Evolutionary conservation across 2,113 vertebrate species (phyloP).

Genomic region (Cairina moschata): DNA sequence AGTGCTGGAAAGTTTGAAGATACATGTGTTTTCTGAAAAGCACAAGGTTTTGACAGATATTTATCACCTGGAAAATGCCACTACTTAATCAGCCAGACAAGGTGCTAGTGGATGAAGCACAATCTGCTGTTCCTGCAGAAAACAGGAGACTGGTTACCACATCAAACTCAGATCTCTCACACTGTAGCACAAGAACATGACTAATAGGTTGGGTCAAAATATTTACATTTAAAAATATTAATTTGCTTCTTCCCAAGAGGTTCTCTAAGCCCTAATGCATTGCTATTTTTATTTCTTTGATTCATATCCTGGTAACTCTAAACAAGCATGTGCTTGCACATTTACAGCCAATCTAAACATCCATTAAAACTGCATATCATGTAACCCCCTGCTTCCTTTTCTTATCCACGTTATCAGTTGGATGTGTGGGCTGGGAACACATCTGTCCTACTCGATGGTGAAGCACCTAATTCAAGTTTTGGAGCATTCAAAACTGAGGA

Average conservation of each 20-base stretch:
- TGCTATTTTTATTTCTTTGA: conserved; percentile 60
- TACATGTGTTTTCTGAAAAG: not conserved
- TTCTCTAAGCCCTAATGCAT: conserved; percentile 46
- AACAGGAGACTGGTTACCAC: not conserved
- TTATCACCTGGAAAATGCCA: not conserved
- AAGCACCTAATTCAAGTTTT: not conserved
- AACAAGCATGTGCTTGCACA: not conserved
- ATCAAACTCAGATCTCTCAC: not conserved
- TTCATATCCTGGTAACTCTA: conserved; percentile 51
- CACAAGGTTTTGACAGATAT: not conserved
- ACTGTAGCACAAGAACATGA: not conserved
- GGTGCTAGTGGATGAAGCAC: not conserved
- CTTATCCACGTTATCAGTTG: not conserved
- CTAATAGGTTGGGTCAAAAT: conserved; percentile 45
- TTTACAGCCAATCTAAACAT: conserved; percentile 41
- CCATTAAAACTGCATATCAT: not conserved
- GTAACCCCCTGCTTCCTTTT: conserved; percentile 22
- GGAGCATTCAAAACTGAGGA: not conserved
- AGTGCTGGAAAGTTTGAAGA: not conserved
- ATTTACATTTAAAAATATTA: conserved; percentile 60
- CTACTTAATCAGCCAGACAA: not conserved
- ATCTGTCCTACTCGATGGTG: not conserved
- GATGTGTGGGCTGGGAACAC: not conserved
- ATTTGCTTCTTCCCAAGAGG: conserved; percentile 46
- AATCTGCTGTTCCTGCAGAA: not conserved